Evolutionary conservation across 2,888 invertebrate species (phyloP), one percentile per base, ranked within the genome.

Genomic region (Orthosia gothica): DNA sequence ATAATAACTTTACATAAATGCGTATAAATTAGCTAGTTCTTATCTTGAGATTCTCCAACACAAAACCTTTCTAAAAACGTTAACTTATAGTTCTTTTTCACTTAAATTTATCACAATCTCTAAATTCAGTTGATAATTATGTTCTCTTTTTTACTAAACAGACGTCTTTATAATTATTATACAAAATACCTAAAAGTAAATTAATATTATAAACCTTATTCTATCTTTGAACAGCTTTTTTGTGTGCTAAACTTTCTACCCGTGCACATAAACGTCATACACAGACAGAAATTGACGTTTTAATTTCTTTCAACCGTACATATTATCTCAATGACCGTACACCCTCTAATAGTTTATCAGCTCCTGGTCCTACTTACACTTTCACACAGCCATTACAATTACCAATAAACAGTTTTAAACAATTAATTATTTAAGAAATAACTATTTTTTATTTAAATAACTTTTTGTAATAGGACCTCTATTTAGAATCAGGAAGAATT

Each of bases 1-100:
- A 73, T 86, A 81, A 75, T 74, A 83, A 84, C 59, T 65, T 78
- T 68, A 83, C 62, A 70, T 79, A 79, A 80, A 86, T 77, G 67
- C 63, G 72, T 70, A 70, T 66, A 70, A 75, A 76, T 75, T 59
- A 68, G 49, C 55, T 70, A 45, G n/a, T 50, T 72, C 66, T 70
- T 69, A 75, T 45, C 45, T 15, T 58, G 76, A 87, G 83, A 79
- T 85, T 85, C 85, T 71, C 32, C 15, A n/a, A 63, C 49, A 40
- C n/a, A 64, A 79, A 83, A 67, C 57, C 63, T 84, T 40, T 20
- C 59, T 64, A 40, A 72, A 47, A 20, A 64, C 12, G 58, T 32
- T 63, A 15, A 26, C 45, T 13, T 54, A 63, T 47, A 79, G 45
- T 65, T 32, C 5, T 13, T 50, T 15, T 59, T 70, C 15, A 23